phyloP scores from a whole-genome alignment of 2,888 invertebrate genomes.

The Machimus rusticus region DNA sequence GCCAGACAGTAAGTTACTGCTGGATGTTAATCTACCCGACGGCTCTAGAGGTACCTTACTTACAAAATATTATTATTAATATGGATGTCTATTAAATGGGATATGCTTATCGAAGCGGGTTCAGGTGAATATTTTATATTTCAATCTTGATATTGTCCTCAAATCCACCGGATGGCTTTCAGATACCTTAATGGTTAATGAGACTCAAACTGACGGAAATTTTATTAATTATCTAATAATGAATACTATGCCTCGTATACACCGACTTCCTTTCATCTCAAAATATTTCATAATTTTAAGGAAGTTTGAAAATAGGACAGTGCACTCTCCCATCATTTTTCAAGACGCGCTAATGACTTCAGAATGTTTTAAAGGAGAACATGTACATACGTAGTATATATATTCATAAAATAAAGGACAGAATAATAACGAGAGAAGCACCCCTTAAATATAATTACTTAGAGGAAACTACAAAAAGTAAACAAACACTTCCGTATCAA shows the following conservation, averaged over 20 bases:
- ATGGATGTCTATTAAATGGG: constrained; percentile 2
- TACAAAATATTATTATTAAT: constrained; percentile 18
- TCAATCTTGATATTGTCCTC: not conserved
- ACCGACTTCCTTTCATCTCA: not conserved
- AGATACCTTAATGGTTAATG: not conserved
- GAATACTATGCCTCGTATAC: not conserved
- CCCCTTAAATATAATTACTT: not conserved
- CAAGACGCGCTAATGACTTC: not conserved
- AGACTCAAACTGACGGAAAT: not conserved
- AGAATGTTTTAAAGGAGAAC: not conserved
- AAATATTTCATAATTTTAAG: not conserved
- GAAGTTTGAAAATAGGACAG: not conserved
- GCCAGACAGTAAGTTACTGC: constrained; percentile 33
- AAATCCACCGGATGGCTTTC: not conserved
- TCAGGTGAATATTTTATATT: not conserved
- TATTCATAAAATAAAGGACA: not conserved
- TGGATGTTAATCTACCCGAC: constrained; percentile 29
- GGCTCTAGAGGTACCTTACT: not conserved
- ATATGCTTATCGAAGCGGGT: not conserved
- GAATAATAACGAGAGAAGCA: not conserved
- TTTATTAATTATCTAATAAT: not conserved
- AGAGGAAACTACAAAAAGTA: not conserved
- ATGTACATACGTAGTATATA: not conserved
- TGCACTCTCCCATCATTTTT: not conserved
- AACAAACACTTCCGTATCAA: not conserved